phyloP scores from a whole-genome alignment of 2,113 vertebrate species.

The Eupsittula cactorum region DNA sequence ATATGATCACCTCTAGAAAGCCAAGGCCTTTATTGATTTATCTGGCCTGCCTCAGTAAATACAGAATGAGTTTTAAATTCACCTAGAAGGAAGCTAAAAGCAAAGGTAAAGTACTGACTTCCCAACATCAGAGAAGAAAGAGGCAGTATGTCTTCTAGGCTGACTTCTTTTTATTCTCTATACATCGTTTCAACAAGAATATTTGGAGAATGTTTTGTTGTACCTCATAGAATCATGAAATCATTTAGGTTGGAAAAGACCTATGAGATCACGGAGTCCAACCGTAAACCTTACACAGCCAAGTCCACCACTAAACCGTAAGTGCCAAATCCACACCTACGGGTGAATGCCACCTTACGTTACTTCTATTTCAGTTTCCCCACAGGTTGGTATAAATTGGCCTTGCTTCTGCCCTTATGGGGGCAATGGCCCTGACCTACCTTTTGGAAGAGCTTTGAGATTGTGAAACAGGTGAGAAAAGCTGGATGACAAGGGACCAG shows the following conservation, averaged over 20 bases:
- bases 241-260: not conserved
- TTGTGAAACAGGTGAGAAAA: not conserved
- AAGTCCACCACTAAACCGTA: not conserved
- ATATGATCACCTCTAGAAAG: slow-evolving; percentile 49
- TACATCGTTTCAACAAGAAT: not conserved
- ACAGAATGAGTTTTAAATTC: slow-evolving; percentile 37
- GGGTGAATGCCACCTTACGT: not conserved
- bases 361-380: not conserved
- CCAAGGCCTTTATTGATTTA: slow-evolving; percentile 33
- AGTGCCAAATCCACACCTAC: rapidly evolving
- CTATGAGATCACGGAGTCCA: not conserved
- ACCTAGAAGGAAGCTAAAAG: slow-evolving; percentile 9
- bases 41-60: slow-evolving; percentile 34
- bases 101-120: not conserved
- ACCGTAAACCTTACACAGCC: not conserved
- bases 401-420: not conserved
- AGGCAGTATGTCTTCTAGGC: not conserved
- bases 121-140: not conserved
- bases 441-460: not conserved
- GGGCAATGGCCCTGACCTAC: not conserved
- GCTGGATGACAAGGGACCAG: not conserved
- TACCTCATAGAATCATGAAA: not conserved
- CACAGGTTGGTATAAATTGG: not conserved
- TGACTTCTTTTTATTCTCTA: not conserved
- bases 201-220: not conserved